Conservation (phyloP, 2,113 vertebrate genomes). For the Mormyrus iriodes region DNA sequence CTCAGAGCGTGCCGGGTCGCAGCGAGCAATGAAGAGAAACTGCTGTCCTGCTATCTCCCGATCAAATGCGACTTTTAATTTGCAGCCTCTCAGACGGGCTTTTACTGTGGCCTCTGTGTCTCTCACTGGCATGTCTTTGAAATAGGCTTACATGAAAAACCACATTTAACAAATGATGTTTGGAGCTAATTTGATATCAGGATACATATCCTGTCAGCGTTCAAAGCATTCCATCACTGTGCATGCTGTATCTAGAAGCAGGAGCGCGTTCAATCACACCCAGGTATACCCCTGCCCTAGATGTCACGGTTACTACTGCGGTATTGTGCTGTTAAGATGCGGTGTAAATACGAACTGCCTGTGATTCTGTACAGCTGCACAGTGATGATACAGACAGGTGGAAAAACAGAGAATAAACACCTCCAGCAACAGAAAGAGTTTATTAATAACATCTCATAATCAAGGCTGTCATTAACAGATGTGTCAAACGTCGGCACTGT, state of each 20-base stretch:
- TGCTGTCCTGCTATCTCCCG: conserved; percentile 50
- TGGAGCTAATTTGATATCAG: conserved; percentile 2
- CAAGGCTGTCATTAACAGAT: background rate
- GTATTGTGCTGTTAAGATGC: background rate
- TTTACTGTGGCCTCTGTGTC: background rate
- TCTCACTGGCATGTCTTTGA: background rate
- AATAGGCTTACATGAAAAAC: background rate
- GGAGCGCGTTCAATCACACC: conserved; percentile 4
- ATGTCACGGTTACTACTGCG: background rate
- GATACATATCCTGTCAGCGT: conserved; percentile 19
- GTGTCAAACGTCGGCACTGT: background rate
- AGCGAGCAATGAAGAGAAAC: conserved; percentile 64
- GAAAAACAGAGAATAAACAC: background rate
- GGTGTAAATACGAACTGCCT: background rate
- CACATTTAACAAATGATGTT: background rate
- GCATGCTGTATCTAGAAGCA: conserved; percentile 28
- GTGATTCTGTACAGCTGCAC: background rate
- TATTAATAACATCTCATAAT: background rate
- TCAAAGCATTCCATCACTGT: conserved; percentile 17
- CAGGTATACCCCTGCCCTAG: background rate
- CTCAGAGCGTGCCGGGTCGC: conserved; percentile 29
- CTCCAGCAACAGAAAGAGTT: background rate
- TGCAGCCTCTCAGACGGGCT: conserved; percentile 8
- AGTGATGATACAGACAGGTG: background rate
- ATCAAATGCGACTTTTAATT: conserved; percentile 56